Percentiles rank a stretch among this genome's conserved stretches.
Conservation (phyloP, 1,140 invertebrate species). For the Papilio dardanus region DNA sequence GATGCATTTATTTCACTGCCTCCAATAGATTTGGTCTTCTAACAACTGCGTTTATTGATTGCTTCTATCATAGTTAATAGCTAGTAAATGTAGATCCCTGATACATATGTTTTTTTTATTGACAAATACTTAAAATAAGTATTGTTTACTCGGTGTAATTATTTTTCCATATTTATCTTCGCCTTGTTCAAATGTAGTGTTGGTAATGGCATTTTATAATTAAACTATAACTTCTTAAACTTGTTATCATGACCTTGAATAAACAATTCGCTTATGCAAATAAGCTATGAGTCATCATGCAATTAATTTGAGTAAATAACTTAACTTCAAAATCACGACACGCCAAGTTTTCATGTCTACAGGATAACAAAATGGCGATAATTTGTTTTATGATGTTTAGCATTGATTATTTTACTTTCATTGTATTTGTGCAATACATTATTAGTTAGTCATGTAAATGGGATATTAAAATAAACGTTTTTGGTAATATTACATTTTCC, state of each 20-base stretch:
- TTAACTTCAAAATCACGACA: slow-evolving; percentile 17
- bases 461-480: background rate
- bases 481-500: too few relatives aligned
- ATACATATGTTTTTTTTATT: too few relatives aligned
- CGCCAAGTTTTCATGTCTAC: background rate
- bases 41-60: too few relatives aligned
- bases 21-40: too few relatives aligned
- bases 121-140: too few relatives aligned
- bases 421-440: background rate
- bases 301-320: background rate
- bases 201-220: background rate
- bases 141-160: too few relatives aligned
- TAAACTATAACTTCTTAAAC: background rate
- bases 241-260: background rate
- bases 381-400: background rate
- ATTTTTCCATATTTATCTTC: too few relatives aligned
- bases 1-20: too few relatives aligned
- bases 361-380: background rate
- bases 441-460: background rate
- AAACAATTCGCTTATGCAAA: background rate
- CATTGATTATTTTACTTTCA: background rate
- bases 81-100: too few relatives aligned
- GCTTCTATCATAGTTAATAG: too few relatives aligned
- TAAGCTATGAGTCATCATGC: slow-evolving; percentile 10
- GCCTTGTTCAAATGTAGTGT: too few relatives aligned